Conservation (phyloP, 1,140 invertebrate species). For the Diuraphis noxia region DNA sequence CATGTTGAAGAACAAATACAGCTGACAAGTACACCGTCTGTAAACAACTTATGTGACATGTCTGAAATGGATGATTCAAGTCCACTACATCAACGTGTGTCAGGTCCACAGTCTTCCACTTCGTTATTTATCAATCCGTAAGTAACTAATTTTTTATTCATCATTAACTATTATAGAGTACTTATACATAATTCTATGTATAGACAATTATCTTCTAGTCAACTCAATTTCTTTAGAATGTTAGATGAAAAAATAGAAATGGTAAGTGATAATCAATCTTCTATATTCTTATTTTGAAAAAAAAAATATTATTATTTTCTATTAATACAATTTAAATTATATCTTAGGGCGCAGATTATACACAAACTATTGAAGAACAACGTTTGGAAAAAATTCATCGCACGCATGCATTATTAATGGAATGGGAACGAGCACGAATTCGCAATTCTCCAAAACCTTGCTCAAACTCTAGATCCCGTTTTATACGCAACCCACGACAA, state of each 20-base stretch:
- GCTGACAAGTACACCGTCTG: slow-evolving; percentile 49
- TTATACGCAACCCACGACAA: not conserved
- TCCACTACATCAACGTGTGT: slow-evolving; percentile 38
- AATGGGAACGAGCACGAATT: slow-evolving; percentile 45
- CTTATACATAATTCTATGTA: slow-evolving; percentile 60
- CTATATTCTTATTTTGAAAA: not conserved
- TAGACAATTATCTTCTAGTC: slow-evolving; percentile 83
- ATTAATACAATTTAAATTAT: not conserved
- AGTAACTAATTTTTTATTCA: not conserved
- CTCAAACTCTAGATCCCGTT: slow-evolving; percentile 13
- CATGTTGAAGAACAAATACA: slow-evolving; percentile 42
- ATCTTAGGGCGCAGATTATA: slow-evolving; percentile 40
- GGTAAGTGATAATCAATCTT: slow-evolving; percentile 64
- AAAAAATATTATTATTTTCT: not conserved
- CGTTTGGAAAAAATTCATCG: slow-evolving; percentile 46
- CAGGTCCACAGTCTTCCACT: slow-evolving; percentile 8
- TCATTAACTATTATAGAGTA: slow-evolving; percentile 10
- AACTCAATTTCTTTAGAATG: slow-evolving; percentile 88
- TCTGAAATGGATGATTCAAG: slow-evolving; percentile 45
- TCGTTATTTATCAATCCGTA: slow-evolving; percentile 49
- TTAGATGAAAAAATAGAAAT: slow-evolving; percentile 87
- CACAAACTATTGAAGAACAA: slow-evolving; percentile 43
- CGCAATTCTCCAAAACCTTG: slow-evolving; percentile 41
- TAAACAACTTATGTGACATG: slow-evolving; percentile 46
- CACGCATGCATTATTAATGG: slow-evolving; percentile 33